Conservation (phyloP, 2,888 invertebrate species). For the Lasioglossum lativentre region DNA sequence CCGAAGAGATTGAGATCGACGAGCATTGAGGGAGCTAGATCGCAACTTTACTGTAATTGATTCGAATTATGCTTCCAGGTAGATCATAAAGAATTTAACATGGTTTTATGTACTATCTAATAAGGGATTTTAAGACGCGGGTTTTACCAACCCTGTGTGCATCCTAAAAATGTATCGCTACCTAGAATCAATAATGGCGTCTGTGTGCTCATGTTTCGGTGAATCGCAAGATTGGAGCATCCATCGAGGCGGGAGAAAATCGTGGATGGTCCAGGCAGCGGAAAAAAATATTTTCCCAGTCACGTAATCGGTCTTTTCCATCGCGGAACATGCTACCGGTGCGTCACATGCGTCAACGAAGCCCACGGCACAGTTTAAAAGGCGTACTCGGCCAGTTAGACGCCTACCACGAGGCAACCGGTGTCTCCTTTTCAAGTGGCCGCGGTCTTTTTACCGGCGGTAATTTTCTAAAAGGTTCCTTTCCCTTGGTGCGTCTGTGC, state of each 20-base stretch:
- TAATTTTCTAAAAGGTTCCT: constrained; percentile 73
- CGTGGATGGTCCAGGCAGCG: background rate
- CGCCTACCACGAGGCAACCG: constrained; percentile 58
- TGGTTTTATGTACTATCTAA: too few species aligned
- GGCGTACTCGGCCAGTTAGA: constrained; percentile 40
- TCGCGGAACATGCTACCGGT: constrained; percentile 28
- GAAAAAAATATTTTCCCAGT: constrained; percentile 45
- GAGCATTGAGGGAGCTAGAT: too few species aligned
- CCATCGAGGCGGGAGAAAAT: background rate
- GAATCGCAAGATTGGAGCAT: background rate
- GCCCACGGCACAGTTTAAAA: constrained; percentile 53
- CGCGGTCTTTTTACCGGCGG: constrained; percentile 62
- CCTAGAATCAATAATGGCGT: background rate
- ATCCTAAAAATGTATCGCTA: background rate
- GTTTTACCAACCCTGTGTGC: background rate
- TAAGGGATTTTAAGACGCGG: too few species aligned
- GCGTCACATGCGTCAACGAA: constrained; percentile 35
- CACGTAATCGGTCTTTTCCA: constrained; percentile 35
- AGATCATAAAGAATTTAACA: too few species aligned
- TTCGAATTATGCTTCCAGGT: too few species aligned
- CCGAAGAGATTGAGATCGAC: too few species aligned
- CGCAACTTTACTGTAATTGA: too few species aligned
- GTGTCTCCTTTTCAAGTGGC: constrained; percentile 71
- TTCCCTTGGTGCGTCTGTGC: constrained; percentile 58
- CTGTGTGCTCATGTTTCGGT: background rate